Base-by-base conservation (phyloP, 2,113 vertebrate genomes). In the Vicugna pacos region DNA sequence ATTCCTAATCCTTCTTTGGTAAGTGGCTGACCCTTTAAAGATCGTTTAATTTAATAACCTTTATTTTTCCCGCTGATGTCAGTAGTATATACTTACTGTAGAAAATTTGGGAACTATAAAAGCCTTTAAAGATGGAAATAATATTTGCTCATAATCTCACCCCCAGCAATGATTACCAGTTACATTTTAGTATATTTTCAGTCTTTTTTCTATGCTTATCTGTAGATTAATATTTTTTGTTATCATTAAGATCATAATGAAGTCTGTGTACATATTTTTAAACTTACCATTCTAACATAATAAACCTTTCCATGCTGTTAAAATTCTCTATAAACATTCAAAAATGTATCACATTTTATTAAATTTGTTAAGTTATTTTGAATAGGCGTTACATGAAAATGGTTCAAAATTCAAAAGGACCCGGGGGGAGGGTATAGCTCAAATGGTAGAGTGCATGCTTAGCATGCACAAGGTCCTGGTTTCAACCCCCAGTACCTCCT, bases 11-110 rank as follows among this genome's bases (percentile, higher is more conserved):
- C 35, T 96, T 73, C 69, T 91, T 76, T 94, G 80, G 50, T n/a
- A 95, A 60, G 32, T 87, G 46, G 46, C 46, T 82, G 64, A 86
- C 42, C 7, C 58, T 97, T 87, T 87, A 76, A 96, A 94, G 79
- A 50, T 79, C 89, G 58, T 91, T 69, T 87, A 77, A 77, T 48
- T 83, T 72, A 79, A 75, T 91, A 88, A 73, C 76, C 32, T 60
- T 87, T 50, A 65, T 38, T 64, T 76, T 75, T 52, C n/a, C 46
- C 3, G 48, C 76, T 86, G 86, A 22, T 38, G 2, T 95, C 58
- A 93, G 19, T 75, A 35, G 52, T 64, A 22, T 46, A 67, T 77
- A 87, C 4, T 93, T 94, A 54, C 20, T 58, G 24, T 65, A 97
- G 89, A 85, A 91, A 91, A 75, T 76, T 93, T 93, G 65, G 81